Conservation (phyloP, 2,797 vertebrate genomes). For the Sebastes matsubarae region DNA sequence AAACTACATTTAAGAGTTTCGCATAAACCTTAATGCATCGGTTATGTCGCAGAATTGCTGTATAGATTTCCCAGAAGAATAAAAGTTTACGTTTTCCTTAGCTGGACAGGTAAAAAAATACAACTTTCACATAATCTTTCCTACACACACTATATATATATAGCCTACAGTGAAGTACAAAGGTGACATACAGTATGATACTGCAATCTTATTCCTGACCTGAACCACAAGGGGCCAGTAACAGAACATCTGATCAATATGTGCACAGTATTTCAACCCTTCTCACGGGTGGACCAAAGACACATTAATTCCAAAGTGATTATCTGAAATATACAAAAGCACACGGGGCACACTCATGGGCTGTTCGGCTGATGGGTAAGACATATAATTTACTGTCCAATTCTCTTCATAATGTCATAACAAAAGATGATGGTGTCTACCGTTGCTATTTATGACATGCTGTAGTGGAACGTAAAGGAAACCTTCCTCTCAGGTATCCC, state of each 20-base stretch:
- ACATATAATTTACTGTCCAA: constrained; percentile 43
- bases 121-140: not conserved
- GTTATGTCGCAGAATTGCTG: not conserved
- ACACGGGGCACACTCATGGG: constrained; percentile 3
- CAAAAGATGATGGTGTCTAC: constrained; percentile 9
- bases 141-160: not conserved
- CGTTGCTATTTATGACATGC: constrained; percentile 40
- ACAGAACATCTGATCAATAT: constrained; percentile 51
- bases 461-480: constrained; percentile 20
- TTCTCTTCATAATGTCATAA: constrained; percentile 38
- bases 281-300: constrained; percentile 43
- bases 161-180: not conserved
- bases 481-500: not conserved
- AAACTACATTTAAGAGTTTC: not conserved
- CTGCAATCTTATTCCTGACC: constrained; percentile 19
- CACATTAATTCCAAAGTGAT: constrained; percentile 42
- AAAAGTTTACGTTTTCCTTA: not conserved
- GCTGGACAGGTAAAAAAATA: not conserved
- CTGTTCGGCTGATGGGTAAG: constrained; percentile 34
- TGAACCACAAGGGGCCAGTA: constrained; percentile 77
- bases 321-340: constrained; percentile 43
- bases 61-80: constrained; percentile 1
- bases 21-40: constrained; percentile 1
- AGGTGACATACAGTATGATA: not conserved
- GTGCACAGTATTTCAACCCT: not conserved